Percentiles rank a stretch among this genome's conserved stretches.
These are phyloP conservation scores for Galleria mellonella DNA, from an alignment of 1,140 invertebrate species.

Conservation along the genomic window DNA sequence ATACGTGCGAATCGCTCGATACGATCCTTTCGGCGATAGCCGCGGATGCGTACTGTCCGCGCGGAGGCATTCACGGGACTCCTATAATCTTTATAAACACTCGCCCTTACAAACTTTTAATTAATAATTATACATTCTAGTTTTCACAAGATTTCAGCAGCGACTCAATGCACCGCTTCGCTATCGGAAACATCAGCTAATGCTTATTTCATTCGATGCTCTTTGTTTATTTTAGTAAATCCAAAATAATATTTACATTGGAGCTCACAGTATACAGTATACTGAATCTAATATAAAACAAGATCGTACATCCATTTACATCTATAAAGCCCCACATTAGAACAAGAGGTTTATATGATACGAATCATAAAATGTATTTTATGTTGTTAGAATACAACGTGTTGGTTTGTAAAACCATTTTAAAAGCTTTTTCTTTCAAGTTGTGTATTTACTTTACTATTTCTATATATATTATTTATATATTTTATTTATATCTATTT, in stretches of 20 bases:
- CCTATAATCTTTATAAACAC: background rate
- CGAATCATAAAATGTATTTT: too few relatives aligned
- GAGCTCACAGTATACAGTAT: conserved; percentile 13
- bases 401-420: too few relatives aligned
- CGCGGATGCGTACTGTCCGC: conserved; percentile 17
- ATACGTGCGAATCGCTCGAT: background rate
- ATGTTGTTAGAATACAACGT: too few relatives aligned
- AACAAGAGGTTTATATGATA: too few relatives aligned
- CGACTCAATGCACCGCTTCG: background rate
- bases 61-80: background rate
- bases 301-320: background rate
- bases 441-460: too few relatives aligned
- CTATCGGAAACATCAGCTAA: background rate
- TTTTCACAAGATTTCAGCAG: conserved; percentile 59
- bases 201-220: conserved; percentile 16
- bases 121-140: conserved; percentile 60
- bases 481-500: too few relatives aligned
- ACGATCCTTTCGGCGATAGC: conserved; percentile 20
- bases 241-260: conserved; percentile 33
- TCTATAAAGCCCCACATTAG: too few relatives aligned
- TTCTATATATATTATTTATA: too few relatives aligned
- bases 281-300: conserved; percentile 27
- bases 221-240: conserved; percentile 24
- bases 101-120: conserved; percentile 55
- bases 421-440: too few relatives aligned